Evolutionary conservation across 2,888 invertebrate species (phyloP), one percentile per base, ranked within the genome.

Genomic region (Catocala fraxini): DNA sequence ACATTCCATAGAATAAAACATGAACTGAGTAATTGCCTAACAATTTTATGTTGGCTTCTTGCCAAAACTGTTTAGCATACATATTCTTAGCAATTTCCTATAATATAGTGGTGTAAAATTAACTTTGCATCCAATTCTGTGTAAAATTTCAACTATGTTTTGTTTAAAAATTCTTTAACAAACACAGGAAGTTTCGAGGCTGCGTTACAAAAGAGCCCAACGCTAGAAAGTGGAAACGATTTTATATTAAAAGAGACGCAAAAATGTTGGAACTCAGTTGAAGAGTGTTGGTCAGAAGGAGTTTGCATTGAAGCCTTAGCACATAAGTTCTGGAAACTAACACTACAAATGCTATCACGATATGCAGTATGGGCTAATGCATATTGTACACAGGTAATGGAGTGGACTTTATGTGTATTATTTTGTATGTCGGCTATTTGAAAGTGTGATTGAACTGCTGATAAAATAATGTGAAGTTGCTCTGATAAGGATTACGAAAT

Each of bases 281-380:
- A 88, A 42, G 86, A 89, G 49, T 97, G 98, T 85, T 99, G 98
- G 97, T 93, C 96, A 1, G 95, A 96, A 13, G 97, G 97, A 39
- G 95, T 98, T 6, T 99, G 96, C 87, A 95, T 99, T 55, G 94
- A 96, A 33, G 96, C 97, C 61, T 92, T 98, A 0, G 96, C 96
- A 58, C 97, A 97, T 82, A 97, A 97, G 84, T 98, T 99, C 91
- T 98, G 98, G 96, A 99, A 98, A 89, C 95, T 99, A 6, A 97
- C 97, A 15, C 93, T 99, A 65, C 97, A 99, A 92, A 94, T 99
- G 45, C 83, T 98, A 48, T 95, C 97, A 48, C 95, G 99, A 79
- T 97, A 97, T 86, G 94, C 95, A 9, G 95, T 95, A n/a, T 98
- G 98, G 97, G 95, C 96, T 56, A 89, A 88, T 41, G 89, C 85